These are phyloP conservation scores for Drosophila tripunctata DNA, from an alignment of 2,888 invertebrate genomes.

Conservation along the genomic window DNA sequence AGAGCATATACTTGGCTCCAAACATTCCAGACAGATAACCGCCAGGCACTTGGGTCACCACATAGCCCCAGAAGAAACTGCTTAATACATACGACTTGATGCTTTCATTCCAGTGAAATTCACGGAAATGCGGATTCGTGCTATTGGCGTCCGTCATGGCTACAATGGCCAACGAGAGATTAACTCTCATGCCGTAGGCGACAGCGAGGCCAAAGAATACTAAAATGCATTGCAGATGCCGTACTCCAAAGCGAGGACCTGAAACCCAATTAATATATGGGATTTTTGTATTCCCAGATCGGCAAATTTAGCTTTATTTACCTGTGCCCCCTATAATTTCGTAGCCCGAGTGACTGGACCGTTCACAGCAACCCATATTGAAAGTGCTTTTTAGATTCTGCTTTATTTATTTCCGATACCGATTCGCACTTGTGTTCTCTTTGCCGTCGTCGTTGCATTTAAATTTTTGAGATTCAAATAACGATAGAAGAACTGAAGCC, in stretches of 20 bases:
- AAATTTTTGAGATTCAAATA: neutral
- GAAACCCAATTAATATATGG: too few species aligned
- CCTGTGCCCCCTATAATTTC: conserved; percentile 77
- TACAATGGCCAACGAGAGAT: conserved; percentile 89
- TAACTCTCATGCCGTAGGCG: conserved; percentile 88
- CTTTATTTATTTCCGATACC: neutral
- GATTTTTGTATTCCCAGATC: too few species aligned
- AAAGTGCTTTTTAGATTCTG: neutral
- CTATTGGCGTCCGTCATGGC: conserved; percentile 88
- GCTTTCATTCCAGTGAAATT: conserved; percentile 86
- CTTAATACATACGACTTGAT: conserved; percentile 87
- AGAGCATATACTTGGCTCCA: conserved; percentile 87
- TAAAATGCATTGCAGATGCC: conserved; percentile 87
- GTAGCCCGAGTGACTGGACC: conserved; percentile 84
- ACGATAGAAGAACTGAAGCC: neutral
- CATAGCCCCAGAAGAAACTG: conserved; percentile 89
- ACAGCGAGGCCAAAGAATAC: conserved; percentile 87
- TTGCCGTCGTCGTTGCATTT: neutral
- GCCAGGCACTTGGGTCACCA: conserved; percentile 87
- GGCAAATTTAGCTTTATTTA: neutral
- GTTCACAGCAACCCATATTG: conserved; percentile 59
- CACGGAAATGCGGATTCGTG: conserved; percentile 85
- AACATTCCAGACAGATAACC: conserved; percentile 89
- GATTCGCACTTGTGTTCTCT: neutral
- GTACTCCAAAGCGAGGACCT: conserved; percentile 86